Evolutionary conservation across 2,888 invertebrate genomes (phyloP).

Genomic region (Trissolcus japonicus): DNA sequence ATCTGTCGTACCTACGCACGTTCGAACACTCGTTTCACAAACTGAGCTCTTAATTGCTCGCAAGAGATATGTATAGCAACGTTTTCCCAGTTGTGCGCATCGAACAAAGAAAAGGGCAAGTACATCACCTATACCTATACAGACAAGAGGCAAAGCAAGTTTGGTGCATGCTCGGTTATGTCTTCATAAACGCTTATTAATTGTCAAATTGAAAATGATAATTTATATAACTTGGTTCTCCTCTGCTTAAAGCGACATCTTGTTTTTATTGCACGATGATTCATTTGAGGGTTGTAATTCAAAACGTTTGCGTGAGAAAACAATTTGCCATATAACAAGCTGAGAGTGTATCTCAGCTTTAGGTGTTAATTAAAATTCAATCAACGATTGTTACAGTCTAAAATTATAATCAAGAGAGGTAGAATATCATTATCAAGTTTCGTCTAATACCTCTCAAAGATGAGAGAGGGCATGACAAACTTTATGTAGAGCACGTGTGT

Average conservation of each 20-base stretch:
- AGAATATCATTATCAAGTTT: constrained; percentile 43
- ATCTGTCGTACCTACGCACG: constrained; percentile 60
- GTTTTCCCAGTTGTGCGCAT: constrained; percentile 33
- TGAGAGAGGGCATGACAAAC: constrained; percentile 33
- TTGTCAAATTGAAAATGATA: constrained; percentile 71
- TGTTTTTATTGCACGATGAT: constrained; percentile 23
- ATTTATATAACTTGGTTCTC: constrained; percentile 64
- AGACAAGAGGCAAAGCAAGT: constrained; percentile 50
- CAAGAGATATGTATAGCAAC: constrained; percentile 43
- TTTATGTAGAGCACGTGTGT: constrained; percentile 54
- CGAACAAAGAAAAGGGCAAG: constrained; percentile 41
- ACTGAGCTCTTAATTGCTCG: constrained; percentile 72
- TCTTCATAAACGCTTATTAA: constrained; percentile 74
- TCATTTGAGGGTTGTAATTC: not conserved
- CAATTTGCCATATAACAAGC: constrained; percentile 10
- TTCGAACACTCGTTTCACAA: constrained; percentile 55
- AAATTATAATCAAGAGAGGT: constrained; percentile 3
- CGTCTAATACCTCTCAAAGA: constrained; percentile 6
- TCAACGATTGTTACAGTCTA: not conserved
- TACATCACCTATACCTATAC: constrained; percentile 9
- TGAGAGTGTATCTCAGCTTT: not conserved
- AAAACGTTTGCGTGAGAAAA: constrained; percentile 27
- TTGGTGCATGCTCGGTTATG: constrained; percentile 63
- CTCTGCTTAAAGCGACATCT: constrained; percentile 5
- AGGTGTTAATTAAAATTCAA: not conserved